Evolutionary conservation across 2,888 invertebrate species (phyloP).

Genomic region (Phengaris alcon): DNA sequence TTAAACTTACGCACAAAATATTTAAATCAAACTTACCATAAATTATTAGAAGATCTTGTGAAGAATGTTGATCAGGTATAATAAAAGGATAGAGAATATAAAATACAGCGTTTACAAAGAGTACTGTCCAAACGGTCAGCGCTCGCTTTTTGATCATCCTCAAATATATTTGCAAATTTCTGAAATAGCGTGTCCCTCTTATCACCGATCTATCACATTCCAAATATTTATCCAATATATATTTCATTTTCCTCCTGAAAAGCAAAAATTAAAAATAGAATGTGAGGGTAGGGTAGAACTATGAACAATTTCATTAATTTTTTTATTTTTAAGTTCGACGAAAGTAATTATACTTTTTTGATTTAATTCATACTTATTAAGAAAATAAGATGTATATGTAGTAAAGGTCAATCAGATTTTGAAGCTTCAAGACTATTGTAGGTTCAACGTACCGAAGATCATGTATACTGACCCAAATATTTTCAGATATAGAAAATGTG

Average conservation of each 20-base stretch:
- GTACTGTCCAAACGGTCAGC: constrained; percentile 48
- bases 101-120: constrained; percentile 47
- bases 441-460: too few species aligned
- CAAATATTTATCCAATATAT: constrained; percentile 37
- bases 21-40: neutral
- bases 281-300: neutral
- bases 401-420: neutral
- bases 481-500: constrained; percentile 2
- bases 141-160: constrained; percentile 51
- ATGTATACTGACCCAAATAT: neutral
- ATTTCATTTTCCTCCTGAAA: neutral
- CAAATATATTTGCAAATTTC: constrained; percentile 44
- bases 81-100: constrained; percentile 3
- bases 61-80: neutral
- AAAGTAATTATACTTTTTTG: neutral
- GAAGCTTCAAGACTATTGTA: neutral
- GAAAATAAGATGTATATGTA: neutral
- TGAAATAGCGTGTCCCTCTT: constrained; percentile 45
- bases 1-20: neutral
- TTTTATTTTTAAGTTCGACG: too few species aligned
- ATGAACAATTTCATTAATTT: too few species aligned
- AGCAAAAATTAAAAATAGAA: neutral
- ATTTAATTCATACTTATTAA: neutral
- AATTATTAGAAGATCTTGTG: neutral
- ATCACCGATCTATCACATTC: constrained; percentile 42